Base-by-base conservation (phyloP, 2,888 invertebrate genomes). In the Globia sparganii region DNA sequence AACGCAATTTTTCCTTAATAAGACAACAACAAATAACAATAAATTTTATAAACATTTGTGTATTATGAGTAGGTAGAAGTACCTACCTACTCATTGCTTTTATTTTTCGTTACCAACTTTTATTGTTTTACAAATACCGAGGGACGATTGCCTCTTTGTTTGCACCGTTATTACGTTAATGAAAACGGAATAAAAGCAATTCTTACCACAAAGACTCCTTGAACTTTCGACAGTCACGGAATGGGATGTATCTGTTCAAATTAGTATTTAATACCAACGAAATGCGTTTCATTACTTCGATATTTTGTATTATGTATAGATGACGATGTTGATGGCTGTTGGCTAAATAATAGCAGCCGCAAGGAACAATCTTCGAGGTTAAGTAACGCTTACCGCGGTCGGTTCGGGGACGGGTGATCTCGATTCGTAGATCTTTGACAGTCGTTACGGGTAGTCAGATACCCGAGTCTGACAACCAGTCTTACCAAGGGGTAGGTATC, bases 191-290 rank as follows among this genome's bases (percentile, higher is more conserved):
- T 91, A 90, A 91, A 91, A 91, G 88, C 89, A 90, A 78, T 78
- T 71, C 83, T 87, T 91, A 90, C 86, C 88, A 81, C 90, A 85
- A 84, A 88, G 86, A 78, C 88, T 90, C 94, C 94, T 94, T 94
- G 94, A 94, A 94, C 94, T 94, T 94, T 94, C 81, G 80, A 87
- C 80, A 92, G 90, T 92, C 93, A 91, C 91, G 92, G 88, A 91
- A 87, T 89, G 78, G 81, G 87, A 88, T 83, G 88, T 87, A 64
- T 89, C 87, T 86, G 90, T 81, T 88, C 85, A 84, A 88, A 89
- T 89, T 90, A 88, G 87, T 89, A 87, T 86, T 84, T 83, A 88
- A 86, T 87, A 75, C 77, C 72, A 65, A 72, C 65, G 58, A 72
- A 87, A 75, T 75, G 58, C 34, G 67, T 76, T 73, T 68, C 37